Base-by-base conservation (phyloP, 2,888 invertebrate species). In the Acronicta psi region DNA sequence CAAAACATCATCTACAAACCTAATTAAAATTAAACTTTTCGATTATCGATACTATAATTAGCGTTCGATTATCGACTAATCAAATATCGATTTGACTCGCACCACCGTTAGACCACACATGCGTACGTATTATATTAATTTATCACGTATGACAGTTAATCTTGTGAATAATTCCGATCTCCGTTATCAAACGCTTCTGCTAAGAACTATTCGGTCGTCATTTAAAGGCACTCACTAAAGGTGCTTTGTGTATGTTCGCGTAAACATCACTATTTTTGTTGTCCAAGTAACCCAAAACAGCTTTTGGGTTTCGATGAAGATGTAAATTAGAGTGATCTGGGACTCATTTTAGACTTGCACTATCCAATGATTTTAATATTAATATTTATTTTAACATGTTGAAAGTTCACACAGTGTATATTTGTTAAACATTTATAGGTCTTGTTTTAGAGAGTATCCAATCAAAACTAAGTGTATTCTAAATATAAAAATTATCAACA, bases 51-150 rank as follows among this genome's bases (percentile, higher is more conserved):
- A 51, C 47, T 60, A 67, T 76, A 75, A 81, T 80, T 79, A 81
- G 61, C 53, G 65, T 68, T 73, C 67, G 69, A 77, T 76, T 76
- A 58, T 66, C 66, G 64, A 67, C 78, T 79, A 81, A 83, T 83
- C 82, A 84, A 84, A 84, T 84, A 84, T 82, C 83, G 80, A 83
- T 84, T 81, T 77, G 68, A 75, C 58, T 70, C 54, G 51, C 56
- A 61, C 46, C 52, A 54, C 66, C 73, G 73, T 59, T 69, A 75
- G 86, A 85, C 87, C 86, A 83, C 86, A 85, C 83, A 72, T 74
- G 73, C 59, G 56, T 58, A 52, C 47, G 46, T 69, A 69, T 68
- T 69, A 73, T 75, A 76, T 75, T 74, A 78, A 85, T 86, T 78
- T 79, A 85, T 87, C 85, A 82, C 75, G 25, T 68, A 59, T 79